Percentiles rank a stretch among this genome's conserved stretches.
phyloP scores from a whole-genome alignment of 2,797 vertebrate genomes.

The Paramormyrops hopkinsi region DNA sequence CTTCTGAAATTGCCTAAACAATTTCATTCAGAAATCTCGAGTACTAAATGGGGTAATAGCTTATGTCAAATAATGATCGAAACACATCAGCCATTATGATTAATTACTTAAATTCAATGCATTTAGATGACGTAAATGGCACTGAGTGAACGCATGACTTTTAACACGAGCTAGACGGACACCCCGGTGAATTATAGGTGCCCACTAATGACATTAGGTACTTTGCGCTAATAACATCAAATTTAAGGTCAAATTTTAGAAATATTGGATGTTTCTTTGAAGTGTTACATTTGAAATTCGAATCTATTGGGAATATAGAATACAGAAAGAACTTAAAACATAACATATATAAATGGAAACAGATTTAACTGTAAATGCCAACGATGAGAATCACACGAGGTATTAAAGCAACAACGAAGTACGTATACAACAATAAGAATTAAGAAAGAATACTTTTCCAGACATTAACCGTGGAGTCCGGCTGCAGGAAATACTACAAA shows the following conservation, averaged over 20 bases:
- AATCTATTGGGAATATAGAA: background rate
- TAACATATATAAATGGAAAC: background rate
- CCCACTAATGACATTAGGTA: background rate
- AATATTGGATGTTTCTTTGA: background rate
- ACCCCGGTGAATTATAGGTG: background rate
- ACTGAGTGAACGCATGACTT: background rate
- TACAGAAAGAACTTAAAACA: background rate
- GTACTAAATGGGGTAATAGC: background rate
- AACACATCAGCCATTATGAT: background rate
- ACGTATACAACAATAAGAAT: background rate
- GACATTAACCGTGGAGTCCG: background rate
- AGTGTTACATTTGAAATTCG: background rate
- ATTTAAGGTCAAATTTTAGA: background rate
- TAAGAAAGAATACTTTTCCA: background rate
- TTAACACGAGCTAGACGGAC: background rate
- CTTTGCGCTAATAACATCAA: background rate
- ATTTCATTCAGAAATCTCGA: background rate
- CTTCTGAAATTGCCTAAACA: background rate
- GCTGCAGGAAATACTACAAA: background rate
- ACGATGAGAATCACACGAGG: background rate
- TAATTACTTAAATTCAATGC: background rate
- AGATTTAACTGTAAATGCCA: background rate
- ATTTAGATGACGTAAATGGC: background rate
- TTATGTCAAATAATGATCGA: background rate
- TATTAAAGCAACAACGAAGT: background rate